Base-by-base conservation (phyloP, 2,113 vertebrate genomes). In the Tetraodon nigroviridis region DNA sequence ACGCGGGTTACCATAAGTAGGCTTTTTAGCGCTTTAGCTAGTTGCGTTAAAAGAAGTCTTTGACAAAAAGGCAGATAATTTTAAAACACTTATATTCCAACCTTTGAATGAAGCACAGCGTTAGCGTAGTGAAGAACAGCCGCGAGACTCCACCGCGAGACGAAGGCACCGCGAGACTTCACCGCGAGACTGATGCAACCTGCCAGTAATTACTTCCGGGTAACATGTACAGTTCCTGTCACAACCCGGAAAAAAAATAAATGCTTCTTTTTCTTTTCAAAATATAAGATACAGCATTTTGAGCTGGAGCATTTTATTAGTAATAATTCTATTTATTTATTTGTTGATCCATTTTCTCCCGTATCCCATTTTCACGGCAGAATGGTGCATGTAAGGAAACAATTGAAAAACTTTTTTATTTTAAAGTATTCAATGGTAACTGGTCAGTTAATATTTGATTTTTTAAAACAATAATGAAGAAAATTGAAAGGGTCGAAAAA, bases 121-220 rank as follows among this genome's bases (percentile, higher is more conserved):
- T 84, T 67, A 78, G 74, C 61, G 65, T 60, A 69, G 72, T 58
- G 51, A 41, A 52, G 29, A 22, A 17, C 7, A 29, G 3, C 4
- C 79, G 69, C 73, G 78, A 70, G 75, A 64, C 15, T 7, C n/a
- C 15, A 46, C 42, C 15, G 37, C 40, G 14, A 7, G n/a, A n/a
- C n/a, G n/a, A n/a, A n/a, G n/a, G n/a, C n/a, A n/a, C 4, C 79
- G 69, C 73, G 78, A 70, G 75, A 64, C 15, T 7, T 7, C 15
- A 46, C 42, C 15, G 37, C 40, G 14, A 4, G 69, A 74, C 89
- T 91, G 90, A 92, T 68, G 90, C 90, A 91, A 91, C 37, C 32
- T 45, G 29, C 49, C 0, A 49, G 27, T 18, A 42, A 68, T 16
- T 46, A 44, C 5, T 84, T 87, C 83, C 73, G 78, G 76, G 71